A percentile compares a stretch with the other conserved stretches of the same genome.
Evolutionary conservation across 1,140 invertebrate species (phyloP).

Genomic region (Diprion similis): DNA sequence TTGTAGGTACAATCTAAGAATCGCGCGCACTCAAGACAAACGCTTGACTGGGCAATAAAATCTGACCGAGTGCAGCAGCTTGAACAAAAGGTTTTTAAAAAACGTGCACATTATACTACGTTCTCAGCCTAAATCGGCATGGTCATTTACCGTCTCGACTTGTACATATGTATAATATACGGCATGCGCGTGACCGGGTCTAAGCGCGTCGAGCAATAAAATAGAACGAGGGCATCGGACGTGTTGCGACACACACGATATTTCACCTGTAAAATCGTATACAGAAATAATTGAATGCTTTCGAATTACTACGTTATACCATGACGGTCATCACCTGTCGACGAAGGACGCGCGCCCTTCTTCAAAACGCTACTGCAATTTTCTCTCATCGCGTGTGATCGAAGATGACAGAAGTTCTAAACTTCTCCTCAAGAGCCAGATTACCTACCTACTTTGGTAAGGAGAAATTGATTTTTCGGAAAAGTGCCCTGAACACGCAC

Average conservation of each 20-base stretch:
- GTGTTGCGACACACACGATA: neutral
- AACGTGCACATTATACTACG: neutral
- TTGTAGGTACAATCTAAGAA: too few relatives aligned
- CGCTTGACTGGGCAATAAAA: too few relatives aligned
- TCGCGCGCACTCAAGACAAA: too few relatives aligned
- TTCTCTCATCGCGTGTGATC: too few relatives aligned
- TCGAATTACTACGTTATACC: neutral
- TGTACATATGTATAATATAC: neutral
- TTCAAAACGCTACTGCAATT: too few relatives aligned
- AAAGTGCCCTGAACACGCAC: too few relatives aligned
- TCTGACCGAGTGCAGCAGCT: neutral
- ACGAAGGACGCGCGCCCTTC: neutral
- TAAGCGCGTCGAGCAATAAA: neutral
- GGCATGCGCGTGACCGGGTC: neutral
- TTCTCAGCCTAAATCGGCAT: slow-evolving; percentile 10
- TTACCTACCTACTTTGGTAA: too few relatives aligned
- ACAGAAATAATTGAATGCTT: neutral
- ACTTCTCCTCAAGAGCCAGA: too few relatives aligned
- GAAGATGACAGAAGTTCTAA: too few relatives aligned
- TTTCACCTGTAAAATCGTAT: slow-evolving; percentile 15
- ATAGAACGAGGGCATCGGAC: slow-evolving; percentile 8
- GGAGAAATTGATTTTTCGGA: too few relatives aligned
- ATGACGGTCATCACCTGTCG: neutral
- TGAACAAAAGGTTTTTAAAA: neutral
- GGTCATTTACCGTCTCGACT: neutral